A percentile compares a stretch with the other conserved stretches of the same genome.
phyloP scores from a whole-genome alignment of 2,888 invertebrate genomes.

The Oscheius sp. region DNA sequence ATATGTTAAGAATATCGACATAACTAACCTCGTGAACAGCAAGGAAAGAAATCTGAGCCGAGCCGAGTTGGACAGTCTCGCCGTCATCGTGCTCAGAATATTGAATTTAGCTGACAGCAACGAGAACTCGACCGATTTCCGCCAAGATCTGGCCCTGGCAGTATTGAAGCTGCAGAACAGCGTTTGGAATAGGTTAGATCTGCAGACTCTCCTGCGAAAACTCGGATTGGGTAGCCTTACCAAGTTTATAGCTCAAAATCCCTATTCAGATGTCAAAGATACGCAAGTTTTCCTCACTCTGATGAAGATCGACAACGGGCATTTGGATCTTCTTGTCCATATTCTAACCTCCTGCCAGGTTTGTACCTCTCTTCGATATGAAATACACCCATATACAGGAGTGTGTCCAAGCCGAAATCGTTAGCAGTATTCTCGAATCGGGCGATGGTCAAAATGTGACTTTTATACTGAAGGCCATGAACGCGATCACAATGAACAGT shows the following conservation, averaged over 20 bases:
- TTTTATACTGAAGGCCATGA: too few relatives aligned
- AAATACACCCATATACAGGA: too few relatives aligned
- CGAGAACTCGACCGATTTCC: neutral
- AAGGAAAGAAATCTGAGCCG: neutral
- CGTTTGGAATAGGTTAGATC: neutral
- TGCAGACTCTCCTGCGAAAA: neutral
- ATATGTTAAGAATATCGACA: neutral
- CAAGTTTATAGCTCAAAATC: too few relatives aligned
- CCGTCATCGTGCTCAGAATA: neutral
- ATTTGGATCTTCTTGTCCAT: too few relatives aligned
- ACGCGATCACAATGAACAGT: too few relatives aligned
- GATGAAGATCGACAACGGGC: neutral
- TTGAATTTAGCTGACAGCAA: neutral
- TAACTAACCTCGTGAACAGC: neutral
- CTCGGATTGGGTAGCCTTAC: neutral
- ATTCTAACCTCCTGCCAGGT: too few relatives aligned
- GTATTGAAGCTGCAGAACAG: conserved; percentile 4
- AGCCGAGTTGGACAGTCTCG: neutral
- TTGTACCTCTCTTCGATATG: too few relatives aligned
- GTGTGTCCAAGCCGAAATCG: too few relatives aligned
- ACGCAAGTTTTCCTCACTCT: neutral
- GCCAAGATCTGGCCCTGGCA: conserved; percentile 5
- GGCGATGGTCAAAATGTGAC: too few relatives aligned
- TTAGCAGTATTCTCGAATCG: too few relatives aligned
- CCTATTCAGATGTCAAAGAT: neutral